Evolutionary conservation across 2,113 vertebrate species (phyloP).

Genomic region (Mohoua ochrocephala): DNA sequence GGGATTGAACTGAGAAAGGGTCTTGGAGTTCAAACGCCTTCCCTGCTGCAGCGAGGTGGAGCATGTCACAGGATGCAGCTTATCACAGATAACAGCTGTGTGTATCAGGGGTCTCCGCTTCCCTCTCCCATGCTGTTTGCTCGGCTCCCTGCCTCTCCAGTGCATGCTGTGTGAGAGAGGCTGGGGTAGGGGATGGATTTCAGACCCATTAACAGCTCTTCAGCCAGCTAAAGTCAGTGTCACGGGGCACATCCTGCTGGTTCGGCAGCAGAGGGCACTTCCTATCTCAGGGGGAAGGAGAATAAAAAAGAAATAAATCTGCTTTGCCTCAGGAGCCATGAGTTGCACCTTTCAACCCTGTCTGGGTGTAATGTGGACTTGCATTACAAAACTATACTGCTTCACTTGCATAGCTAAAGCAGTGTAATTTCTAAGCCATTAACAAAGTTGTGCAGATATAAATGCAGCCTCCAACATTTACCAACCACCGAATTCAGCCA

Average conservation of each 20-base stretch:
- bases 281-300: not conserved
- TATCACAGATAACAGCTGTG: constrained; percentile 33
- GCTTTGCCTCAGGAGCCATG: not conserved
- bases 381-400: not conserved
- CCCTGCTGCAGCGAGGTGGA: constrained; percentile 10
- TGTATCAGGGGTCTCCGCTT: not conserved
- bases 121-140: not conserved
- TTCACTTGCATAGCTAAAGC: not conserved
- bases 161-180: not conserved
- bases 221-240: not conserved
- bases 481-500: not conserved
- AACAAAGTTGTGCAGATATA: not conserved
- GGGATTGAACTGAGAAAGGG: not conserved
- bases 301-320: not conserved
- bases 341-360: not conserved
- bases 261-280: not conserved
- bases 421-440: not conserved
- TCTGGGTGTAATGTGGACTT: not conserved
- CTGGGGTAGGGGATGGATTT: not conserved
- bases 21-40: constrained; percentile 25
- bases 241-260: constrained; percentile 5
- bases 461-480: not conserved
- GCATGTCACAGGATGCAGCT: constrained; percentile 32
- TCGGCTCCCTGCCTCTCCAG: not conserved
- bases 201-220: not conserved